Percentiles rank a stretch among this genome's conserved stretches.
phyloP scores from a whole-genome alignment of 2,113 vertebrate species.

The Rhinolophus ferrumequinum region DNA sequence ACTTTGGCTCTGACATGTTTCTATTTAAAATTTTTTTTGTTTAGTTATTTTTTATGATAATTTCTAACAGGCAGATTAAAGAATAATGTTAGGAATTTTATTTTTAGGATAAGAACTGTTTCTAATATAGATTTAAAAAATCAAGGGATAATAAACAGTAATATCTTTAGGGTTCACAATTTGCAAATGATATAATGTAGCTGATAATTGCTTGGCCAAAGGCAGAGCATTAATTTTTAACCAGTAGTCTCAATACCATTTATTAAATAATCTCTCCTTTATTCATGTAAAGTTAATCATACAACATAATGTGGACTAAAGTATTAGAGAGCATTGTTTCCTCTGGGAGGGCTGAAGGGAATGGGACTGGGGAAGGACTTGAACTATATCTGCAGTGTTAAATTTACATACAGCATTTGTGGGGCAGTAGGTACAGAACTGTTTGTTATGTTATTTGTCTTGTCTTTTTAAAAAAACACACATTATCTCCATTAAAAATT shows the following conservation, averaged over 20 bases:
- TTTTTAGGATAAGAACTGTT: conserved; percentile 2
- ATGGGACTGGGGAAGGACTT: neutral
- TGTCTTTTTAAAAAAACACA: neutral
- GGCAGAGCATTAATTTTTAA: neutral
- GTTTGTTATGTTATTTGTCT: neutral
- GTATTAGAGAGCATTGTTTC: neutral
- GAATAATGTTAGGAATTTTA: neutral
- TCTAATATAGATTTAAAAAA: neutral
- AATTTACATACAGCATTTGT: conserved; percentile 14
- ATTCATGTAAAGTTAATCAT: neutral
- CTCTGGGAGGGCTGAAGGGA: neutral
- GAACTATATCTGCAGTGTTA: neutral
- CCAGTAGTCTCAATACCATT: neutral
- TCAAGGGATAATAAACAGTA: neutral
- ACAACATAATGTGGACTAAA: neutral
- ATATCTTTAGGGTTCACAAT: neutral
- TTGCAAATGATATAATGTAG: neutral
- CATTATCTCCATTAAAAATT: neutral
- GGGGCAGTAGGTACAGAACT: neutral
- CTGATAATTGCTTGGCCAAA: neutral
- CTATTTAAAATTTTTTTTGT: neutral
- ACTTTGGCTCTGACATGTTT: neutral
- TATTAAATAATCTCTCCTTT: conserved; percentile 30
- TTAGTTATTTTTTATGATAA: neutral
- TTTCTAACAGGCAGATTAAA: neutral